These are phyloP conservation scores for Chaetorhynchus papuensis DNA, from an alignment of 2,113 vertebrate species.

Conservation along the genomic window DNA sequence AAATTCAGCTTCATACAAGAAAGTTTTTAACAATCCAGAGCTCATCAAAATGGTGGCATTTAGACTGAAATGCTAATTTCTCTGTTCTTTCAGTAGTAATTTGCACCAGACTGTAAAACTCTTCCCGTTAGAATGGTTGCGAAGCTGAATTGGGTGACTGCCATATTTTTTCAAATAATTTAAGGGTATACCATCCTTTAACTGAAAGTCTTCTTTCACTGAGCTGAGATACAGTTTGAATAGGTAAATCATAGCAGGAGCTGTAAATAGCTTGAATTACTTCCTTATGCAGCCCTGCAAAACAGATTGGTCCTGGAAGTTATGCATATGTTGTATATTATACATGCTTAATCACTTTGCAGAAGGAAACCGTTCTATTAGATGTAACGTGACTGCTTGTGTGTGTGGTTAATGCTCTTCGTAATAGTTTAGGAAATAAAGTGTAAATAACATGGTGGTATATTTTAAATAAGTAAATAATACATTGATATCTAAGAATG, in stretches of 20 bases:
- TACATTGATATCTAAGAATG: not conserved
- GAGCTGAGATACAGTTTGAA: not conserved
- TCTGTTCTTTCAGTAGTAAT: not conserved
- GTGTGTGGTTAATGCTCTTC: not conserved
- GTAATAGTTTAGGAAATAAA: not conserved
- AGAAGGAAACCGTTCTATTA: not conserved
- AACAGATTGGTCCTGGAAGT: not conserved
- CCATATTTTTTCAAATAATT: not conserved
- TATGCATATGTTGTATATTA: not conserved
- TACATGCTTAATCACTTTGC: not conserved
- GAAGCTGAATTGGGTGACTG: not conserved
- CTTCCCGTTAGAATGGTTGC: not conserved
- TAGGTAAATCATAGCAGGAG: not conserved
- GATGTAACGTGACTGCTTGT: not conserved
- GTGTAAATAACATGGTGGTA: not conserved
- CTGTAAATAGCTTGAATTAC: not conserved
- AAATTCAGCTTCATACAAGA: not conserved
- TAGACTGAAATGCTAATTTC: not conserved
- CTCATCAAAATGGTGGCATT: not conserved
- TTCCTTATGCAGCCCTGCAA: not conserved
- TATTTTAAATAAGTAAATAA: not conserved
- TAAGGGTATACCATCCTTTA: not conserved
- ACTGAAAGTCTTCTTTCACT: not conserved
- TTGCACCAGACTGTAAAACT: not conserved
- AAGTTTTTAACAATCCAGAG: not conserved